A percentile compares a stretch with the other conserved stretches of the same genome.
These are phyloP conservation scores for Apodemia hepburni DNA, from an alignment of 2,888 invertebrate genomes.

Conservation along the genomic window DNA sequence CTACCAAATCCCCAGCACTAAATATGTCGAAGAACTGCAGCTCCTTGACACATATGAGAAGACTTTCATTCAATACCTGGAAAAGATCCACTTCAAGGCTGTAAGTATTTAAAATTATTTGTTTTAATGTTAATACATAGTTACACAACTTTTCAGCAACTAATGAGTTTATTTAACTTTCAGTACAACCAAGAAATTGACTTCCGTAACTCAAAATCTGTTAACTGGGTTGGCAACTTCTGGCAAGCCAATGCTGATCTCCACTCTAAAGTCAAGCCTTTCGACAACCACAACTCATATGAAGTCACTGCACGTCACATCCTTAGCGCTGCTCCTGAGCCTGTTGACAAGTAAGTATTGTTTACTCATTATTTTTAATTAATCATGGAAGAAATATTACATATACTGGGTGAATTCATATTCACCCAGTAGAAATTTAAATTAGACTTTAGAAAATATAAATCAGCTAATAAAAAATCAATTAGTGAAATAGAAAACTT, in stretches of 20 bases:
- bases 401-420: too few species aligned
- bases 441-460: too few species aligned
- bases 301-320: constrained; percentile 77
- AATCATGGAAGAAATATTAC: too few species aligned
- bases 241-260: constrained; percentile 79
- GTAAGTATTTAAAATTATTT: constrained; percentile 47
- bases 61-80: constrained; percentile 67
- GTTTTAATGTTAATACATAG: not conserved
- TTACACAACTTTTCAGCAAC: too few species aligned
- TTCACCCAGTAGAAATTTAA: too few species aligned
- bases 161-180: constrained; percentile 25
- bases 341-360: constrained; percentile 33
- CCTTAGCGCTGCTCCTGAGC: constrained; percentile 40
- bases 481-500: too few species aligned
- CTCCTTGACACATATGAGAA: constrained; percentile 82
- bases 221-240: constrained; percentile 56
- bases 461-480: too few species aligned
- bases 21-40: constrained; percentile 62
- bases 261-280: constrained; percentile 47
- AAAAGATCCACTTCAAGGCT: constrained; percentile 81
- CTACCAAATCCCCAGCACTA: constrained; percentile 79
- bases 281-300: constrained; percentile 73
- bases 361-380: not conserved
- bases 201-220: constrained; percentile 58
- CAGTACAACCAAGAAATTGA: constrained; percentile 58